These are phyloP conservation scores for Xenentodon cancila DNA, from an alignment of 2,797 vertebrate genomes.

Conservation along the genomic window DNA sequence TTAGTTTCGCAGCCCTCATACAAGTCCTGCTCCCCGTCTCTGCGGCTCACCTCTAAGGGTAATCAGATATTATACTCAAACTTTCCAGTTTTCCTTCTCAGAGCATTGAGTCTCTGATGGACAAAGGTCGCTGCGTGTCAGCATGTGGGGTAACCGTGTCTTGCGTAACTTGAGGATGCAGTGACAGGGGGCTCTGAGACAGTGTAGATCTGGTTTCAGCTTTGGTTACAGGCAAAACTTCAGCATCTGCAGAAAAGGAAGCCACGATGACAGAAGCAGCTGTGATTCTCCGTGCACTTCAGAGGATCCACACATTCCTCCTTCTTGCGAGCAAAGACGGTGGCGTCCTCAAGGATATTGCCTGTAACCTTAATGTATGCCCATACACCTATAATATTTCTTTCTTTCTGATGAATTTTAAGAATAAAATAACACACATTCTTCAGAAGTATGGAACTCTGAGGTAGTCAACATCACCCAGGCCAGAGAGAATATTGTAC, in stretches of 20 bases:
- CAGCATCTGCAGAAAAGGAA: conserved; percentile 60
- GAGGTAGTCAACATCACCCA: conserved; percentile 17
- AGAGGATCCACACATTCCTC: conserved; percentile 33
- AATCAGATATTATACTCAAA: conserved; percentile 47
- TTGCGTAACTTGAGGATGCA: conserved; percentile 61
- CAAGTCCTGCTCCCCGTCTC: conserved; percentile 6
- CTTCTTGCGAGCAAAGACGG: conserved; percentile 36
- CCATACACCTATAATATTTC: conserved; percentile 14
- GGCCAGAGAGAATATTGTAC: no score
- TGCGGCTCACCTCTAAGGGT: conserved; percentile 32
- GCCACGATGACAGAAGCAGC: conserved; percentile 62
- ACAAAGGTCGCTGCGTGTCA: conserved; percentile 65
- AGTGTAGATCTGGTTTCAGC: conserved; percentile 72
- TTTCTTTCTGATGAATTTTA: conserved; percentile 21
- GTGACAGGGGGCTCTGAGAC: conserved; percentile 69
- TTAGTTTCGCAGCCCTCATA: background rate
- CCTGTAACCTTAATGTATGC: conserved; percentile 21
- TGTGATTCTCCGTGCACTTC: conserved; percentile 39
- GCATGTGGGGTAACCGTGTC: conserved; percentile 64
- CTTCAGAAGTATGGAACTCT: conserved; percentile 30
- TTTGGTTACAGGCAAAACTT: conserved; percentile 63
- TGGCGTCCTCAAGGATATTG: conserved; percentile 26
- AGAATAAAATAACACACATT: conserved; percentile 31
- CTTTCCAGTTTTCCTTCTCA: conserved; percentile 29
- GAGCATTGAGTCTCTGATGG: conserved; percentile 47